Conservation (phyloP, 2,797 vertebrate genomes). For the Smutsia temminckii region DNA sequence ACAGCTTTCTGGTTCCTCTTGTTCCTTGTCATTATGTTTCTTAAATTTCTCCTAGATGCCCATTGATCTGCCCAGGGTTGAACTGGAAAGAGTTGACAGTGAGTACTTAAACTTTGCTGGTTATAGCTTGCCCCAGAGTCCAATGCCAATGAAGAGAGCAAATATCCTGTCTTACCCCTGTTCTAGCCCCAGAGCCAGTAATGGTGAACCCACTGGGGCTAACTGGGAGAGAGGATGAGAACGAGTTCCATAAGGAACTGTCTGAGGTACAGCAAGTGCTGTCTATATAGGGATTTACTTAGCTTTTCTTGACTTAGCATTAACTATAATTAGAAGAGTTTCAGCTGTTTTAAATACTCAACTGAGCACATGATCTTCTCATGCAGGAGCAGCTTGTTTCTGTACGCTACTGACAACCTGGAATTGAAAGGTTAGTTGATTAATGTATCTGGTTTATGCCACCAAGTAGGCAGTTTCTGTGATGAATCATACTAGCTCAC, state of each 20-base stretch:
- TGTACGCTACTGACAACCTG: not conserved
- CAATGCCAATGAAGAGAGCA: slow-evolving; percentile 85
- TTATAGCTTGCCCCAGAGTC: not conserved
- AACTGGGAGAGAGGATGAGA: slow-evolving; percentile 85
- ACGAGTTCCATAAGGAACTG: slow-evolving; percentile 86
- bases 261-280: slow-evolving; percentile 82
- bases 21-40: accelerated
- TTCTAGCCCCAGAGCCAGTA: slow-evolving; percentile 86
- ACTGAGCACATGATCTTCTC: not conserved
- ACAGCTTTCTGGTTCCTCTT: not conserved
- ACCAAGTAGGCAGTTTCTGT: slow-evolving; percentile 69
- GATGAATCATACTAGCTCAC: slow-evolving; percentile 86
- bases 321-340: accelerated
- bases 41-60: not conserved
- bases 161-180: slow-evolving; percentile 84
- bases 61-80: not conserved
- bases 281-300: not conserved
- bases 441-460: accelerated
- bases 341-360: accelerated
- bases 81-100: not conserved
- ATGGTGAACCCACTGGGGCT: slow-evolving; percentile 92
- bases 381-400: slow-evolving; percentile 51
- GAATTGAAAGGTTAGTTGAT: slow-evolving; percentile 43
- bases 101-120: not conserved
- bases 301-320: not conserved